Percentiles rank a stretch among this genome's conserved stretches.
Evolutionary conservation across 2,888 invertebrate genomes (phyloP).

Genomic region (Adelphocoris suturalis): DNA sequence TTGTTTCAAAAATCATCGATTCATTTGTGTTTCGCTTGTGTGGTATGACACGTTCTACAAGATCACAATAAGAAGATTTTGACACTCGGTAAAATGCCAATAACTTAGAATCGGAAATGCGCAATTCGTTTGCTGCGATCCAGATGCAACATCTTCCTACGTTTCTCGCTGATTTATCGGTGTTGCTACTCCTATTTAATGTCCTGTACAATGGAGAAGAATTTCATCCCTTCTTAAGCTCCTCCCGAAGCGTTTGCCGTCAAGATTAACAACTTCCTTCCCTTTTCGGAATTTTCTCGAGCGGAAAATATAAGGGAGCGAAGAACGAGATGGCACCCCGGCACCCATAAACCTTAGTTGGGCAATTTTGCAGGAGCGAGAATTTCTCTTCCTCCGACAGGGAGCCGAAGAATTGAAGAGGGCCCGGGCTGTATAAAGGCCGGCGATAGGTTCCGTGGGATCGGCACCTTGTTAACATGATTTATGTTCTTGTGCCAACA

Average conservation of each 20-base stretch:
- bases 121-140: no score
- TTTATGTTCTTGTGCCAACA: not conserved
- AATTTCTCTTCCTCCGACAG: not conserved
- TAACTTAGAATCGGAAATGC: no score
- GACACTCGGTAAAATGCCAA: no score
- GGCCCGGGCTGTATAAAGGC: not conserved
- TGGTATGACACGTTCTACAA: no score
- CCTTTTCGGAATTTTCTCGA: not conserved
- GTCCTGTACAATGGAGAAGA: not conserved
- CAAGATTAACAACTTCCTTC: conserved; percentile 14
- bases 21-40: no score
- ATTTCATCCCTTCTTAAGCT: not conserved
- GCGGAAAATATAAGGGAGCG: not conserved
- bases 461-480: conserved; percentile 28
- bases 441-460: not conserved
- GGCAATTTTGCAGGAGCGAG: not conserved
- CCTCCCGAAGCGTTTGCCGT: not conserved
- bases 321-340: not conserved
- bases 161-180: not conserved
- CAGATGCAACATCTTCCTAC: no score
- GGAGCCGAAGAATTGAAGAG: conserved; percentile 6
- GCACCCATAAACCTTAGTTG: conserved; percentile 38
- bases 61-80: no score
- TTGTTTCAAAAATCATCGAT: no score
- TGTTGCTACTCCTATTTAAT: not conserved